Base-by-base conservation (phyloP, 1,140 invertebrate genomes). In the Lordiphosa stackelbergi region DNA sequence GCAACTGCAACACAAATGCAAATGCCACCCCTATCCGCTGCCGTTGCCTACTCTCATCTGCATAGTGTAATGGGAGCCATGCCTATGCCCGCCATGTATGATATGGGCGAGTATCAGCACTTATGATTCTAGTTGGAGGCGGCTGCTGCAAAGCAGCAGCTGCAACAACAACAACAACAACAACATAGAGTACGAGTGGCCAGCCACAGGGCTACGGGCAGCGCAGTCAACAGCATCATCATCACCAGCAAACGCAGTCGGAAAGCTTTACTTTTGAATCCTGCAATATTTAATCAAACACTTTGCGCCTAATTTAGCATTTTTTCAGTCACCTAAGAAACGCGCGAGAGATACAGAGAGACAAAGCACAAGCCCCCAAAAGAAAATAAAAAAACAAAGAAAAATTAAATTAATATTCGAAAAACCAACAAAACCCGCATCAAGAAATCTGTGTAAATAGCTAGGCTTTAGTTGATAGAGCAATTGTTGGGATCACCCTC, bases 61-160 rank as follows among this genome's bases (percentile, higher is more conserved):
- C 86, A 87, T 35, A 87, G 85, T 54, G 86, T 87, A 4, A 87
- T 87, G 86, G 86, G 86, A 34, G 85, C 86, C 46, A 87, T 87
- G 86, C 86, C 86, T 46, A 84, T 85, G 65, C 75, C 85, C 37
- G 83, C 81, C 41, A 69, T 85, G 65, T 85, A 85, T 37, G 83
- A 85, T 52, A 86, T 85, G 84, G 75, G 85, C 48, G 86, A 87
- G 60, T 87, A 87, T 61, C 86, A 87, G 68, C 86, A 87, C 72
- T 87, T 87, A 87, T 87, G 86, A 87, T 87, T 87, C 64, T 87
- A 87, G 85, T 86, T 86, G 65, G 73, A 85, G 77, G 79, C 77
- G 62, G 77, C 78, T 55, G 77, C 77, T 53, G 78, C 65, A 37
- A 54, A 63, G 34, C 61, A 56, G 8, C 43, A 41, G 37, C 60